These are phyloP conservation scores for Aeoliscus strigatus DNA, from an alignment of 2,797 vertebrate genomes.

Conservation along the genomic window DNA sequence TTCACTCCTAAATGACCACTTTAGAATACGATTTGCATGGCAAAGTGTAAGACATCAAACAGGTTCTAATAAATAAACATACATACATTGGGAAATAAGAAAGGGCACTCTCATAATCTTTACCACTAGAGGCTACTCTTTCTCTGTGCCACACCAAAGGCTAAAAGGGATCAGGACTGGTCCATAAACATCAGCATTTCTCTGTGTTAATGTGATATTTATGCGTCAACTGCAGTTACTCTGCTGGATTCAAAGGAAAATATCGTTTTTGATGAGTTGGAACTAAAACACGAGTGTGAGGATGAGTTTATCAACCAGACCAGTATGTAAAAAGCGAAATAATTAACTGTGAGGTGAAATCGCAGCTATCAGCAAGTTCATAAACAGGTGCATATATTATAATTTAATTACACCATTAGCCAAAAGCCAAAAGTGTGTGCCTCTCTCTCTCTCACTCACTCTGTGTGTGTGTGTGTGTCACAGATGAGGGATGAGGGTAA, in stretches of 20 bases:
- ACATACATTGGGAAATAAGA: not conserved
- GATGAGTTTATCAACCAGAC: too few species aligned
- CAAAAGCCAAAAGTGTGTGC: not conserved
- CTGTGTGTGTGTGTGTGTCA: constrained; percentile 4
- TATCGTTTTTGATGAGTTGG: not conserved
- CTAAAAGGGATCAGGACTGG: constrained; percentile 1
- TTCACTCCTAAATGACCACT: too few species aligned
- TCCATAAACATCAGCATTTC: constrained; percentile 12
- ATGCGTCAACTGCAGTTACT: constrained; percentile 13
- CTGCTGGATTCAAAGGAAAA: constrained; percentile 6
- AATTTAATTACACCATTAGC: constrained; percentile 6
- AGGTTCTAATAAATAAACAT: constrained; percentile 22
- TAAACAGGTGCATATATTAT: constrained; percentile 4
- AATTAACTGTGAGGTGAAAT: constrained; percentile 1
- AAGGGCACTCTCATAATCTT: not conserved
- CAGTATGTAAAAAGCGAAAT: not conserved
- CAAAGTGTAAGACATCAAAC: constrained; percentile 15
- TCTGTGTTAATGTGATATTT: constrained; percentile 17
- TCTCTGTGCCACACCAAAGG: constrained; percentile 39
- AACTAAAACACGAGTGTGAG: not conserved
- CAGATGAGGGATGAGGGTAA: constrained; percentile 1
- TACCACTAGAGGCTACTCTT: constrained; percentile 71
- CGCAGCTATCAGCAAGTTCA: constrained; percentile 5
- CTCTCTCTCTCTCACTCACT: too few species aligned
- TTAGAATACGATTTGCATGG: not conserved